Conservation (phyloP, 37 sponge, comb jelly and placozoan genomes). For the Cladorhizidae sp. region DNA sequence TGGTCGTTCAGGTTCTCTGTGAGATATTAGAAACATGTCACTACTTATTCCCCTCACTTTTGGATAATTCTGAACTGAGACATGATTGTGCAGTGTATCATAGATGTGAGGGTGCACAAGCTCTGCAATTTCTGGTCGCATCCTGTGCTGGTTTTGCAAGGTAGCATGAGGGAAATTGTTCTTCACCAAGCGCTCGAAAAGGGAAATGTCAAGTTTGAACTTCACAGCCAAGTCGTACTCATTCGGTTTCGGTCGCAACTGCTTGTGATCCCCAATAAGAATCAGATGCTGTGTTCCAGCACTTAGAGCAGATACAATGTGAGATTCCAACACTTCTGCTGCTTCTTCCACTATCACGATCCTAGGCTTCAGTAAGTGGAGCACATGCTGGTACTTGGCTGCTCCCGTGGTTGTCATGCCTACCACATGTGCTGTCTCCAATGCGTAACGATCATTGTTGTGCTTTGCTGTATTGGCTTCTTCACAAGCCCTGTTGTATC, state of each 20-base stretch:
- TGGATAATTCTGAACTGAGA: conserved; percentile 54
- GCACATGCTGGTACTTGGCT: conserved; percentile 78
- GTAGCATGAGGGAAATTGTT: conserved; percentile 77
- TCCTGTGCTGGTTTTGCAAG: conserved; percentile 83
- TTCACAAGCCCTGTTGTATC: conserved; percentile 25
- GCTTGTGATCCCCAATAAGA: conserved; percentile 97
- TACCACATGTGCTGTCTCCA: conserved; percentile 65
- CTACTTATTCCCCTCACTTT: conserved; percentile 56
- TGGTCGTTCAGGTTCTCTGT: conserved; percentile 40
- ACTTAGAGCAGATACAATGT: conserved; percentile 81
- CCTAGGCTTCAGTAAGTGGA: conserved; percentile 76
- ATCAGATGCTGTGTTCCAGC: conserved; percentile 86
- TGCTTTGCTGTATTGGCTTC: background rate
- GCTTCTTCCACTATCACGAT: conserved; percentile 95
- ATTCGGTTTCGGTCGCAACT: conserved; percentile 87
- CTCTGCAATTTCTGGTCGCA: conserved; percentile 89
- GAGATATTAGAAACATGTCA: conserved; percentile 74
- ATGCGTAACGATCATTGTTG: conserved; percentile 24
- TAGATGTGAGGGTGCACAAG: conserved; percentile 83
- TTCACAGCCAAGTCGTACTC: conserved; percentile 75
- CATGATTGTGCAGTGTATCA: conserved; percentile 50
- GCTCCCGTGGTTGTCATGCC: conserved; percentile 97
- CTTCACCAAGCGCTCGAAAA: conserved; percentile 83
- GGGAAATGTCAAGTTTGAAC: conserved; percentile 81
- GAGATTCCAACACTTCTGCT: conserved; percentile 93